phyloP scores from a whole-genome alignment of 2,797 vertebrate species.

The Pipistrellus kuhlii region DNA sequence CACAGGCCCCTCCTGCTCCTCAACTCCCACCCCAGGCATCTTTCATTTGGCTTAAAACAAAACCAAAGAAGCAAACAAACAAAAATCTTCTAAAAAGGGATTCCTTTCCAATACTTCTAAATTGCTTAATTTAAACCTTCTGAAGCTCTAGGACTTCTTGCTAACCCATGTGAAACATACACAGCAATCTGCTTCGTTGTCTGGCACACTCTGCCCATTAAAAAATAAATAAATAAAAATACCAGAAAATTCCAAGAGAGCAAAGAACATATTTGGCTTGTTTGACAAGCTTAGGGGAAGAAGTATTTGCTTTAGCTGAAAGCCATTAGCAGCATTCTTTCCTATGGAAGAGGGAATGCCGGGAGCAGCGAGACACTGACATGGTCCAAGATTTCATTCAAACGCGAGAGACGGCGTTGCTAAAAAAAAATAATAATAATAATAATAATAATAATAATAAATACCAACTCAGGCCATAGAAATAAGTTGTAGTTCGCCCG shows the following conservation, averaged over 20 bases:
- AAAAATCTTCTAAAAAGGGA: slow-evolving; percentile 33
- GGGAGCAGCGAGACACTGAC: slow-evolving; percentile 22
- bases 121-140: slow-evolving; percentile 53
- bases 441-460: not conserved
- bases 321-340: slow-evolving; percentile 68
- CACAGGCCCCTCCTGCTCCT: rapidly evolving
- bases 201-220: slow-evolving; percentile 45
- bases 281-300: slow-evolving; percentile 39
- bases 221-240: slow-evolving; percentile 67
- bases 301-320: slow-evolving; percentile 70
- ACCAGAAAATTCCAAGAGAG: slow-evolving; percentile 62
- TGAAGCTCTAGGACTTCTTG: not conserved
- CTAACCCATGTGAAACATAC: slow-evolving; percentile 41
- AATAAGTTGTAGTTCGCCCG: not conserved
- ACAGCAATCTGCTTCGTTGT: not conserved
- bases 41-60: slow-evolving; percentile 33
- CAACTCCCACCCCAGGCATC: not conserved
- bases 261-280: slow-evolving; percentile 47
- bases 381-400: slow-evolving; percentile 15
- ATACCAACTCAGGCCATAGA: slow-evolving; percentile 27
- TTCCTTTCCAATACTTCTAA: not conserved
- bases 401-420: not conserved
- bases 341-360: slow-evolving; percentile 51
- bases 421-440: not conserved
- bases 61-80: not conserved